Base-by-base conservation (phyloP, 2,888 invertebrate species). In the Sturmia bella region DNA sequence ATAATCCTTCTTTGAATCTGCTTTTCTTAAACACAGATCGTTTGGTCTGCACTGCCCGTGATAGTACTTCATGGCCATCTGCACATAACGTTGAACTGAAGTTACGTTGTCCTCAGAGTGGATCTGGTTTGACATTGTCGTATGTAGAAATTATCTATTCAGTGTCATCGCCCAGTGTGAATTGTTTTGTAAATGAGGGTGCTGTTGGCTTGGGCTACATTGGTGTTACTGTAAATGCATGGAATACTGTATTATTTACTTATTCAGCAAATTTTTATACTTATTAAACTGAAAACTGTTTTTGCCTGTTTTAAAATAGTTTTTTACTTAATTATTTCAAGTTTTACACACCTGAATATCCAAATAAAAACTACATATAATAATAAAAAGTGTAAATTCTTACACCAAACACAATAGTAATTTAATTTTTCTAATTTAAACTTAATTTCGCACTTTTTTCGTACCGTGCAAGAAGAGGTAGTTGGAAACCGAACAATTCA, bases 61-160 rank as follows among this genome's bases (percentile, higher is more conserved):
- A 84, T 32, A 63, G 32, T 15, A 77, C 61, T 6, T 37, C 45
- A 9, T 84, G 81, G 81, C 9, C 27, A 1, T 5, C 70, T 0
- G 63, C 74, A 5, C 83, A 83, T 50, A 37, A 84, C 72, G 74
- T 84, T n/a, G 52, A 81, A n/a, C n/a, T 83, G 13, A 84, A 73
- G 43, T 48, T 84, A 39, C 81, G 83, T 64, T 84, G 84, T 41
- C 84, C 84, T 0, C 52, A 21, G 37, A 56, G 57, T 24, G 84
- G 84, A 32, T 56, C 66, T 2, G 81, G 84, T 11, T 57, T 63
- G 27, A 52, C 48, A 9, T n/a, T 84, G 5, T 74, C 79, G 2
- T 83, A 78, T 39, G 72, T 73, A 3, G 76, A 83, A 48, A 64
- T 84, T 9, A 45, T 63, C 54, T 77, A 64, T 17, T 73, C 70